Percentiles rank a stretch among this genome's conserved stretches.
phyloP scores from a whole-genome alignment of 2,888 invertebrate species.

The Caenorhabditis sinica region DNA sequence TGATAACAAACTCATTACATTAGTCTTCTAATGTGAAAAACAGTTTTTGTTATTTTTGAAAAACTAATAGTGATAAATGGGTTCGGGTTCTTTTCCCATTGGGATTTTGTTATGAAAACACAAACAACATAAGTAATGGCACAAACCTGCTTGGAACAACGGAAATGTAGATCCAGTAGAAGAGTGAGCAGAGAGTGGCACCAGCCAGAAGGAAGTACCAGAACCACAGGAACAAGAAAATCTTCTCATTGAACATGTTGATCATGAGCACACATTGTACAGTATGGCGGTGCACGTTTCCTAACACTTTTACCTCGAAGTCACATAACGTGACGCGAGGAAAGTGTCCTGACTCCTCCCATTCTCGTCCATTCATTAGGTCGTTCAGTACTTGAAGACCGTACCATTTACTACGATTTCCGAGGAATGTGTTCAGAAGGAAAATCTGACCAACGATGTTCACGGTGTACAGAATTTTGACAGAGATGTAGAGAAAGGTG shows the following conservation, averaged over 20 bases:
- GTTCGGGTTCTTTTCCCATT: conserved; percentile 3
- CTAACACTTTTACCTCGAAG: conserved; percentile 84
- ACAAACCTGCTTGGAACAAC: conserved; percentile 82
- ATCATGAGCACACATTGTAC: conserved; percentile 84
- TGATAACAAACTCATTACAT: conserved; percentile 49
- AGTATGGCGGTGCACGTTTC: conserved; percentile 83
- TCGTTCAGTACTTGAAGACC: conserved; percentile 83
- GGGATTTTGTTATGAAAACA: not conserved
- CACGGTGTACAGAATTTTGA: conserved; percentile 83
- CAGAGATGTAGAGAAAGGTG: conserved; percentile 80
- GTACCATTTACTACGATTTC: conserved; percentile 83
- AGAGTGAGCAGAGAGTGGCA: conserved; percentile 82
- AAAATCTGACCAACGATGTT: conserved; percentile 84
- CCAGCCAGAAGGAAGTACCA: conserved; percentile 83
- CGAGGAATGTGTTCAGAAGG: conserved; percentile 83
- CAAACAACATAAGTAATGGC: not conserved
- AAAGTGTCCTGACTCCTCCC: conserved; percentile 83
- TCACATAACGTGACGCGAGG: conserved; percentile 84
- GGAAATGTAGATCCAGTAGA: conserved; percentile 84
- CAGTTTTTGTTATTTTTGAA: conserved; percentile 1
- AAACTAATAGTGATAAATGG: conserved; percentile 45
- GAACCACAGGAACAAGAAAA: conserved; percentile 83
- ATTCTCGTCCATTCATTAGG: conserved; percentile 83
- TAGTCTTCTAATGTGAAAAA: conserved; percentile 13
- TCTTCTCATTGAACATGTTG: conserved; percentile 84